Conservation (phyloP, 2,797 vertebrate species). For the Hippocampus kuda region DNA sequence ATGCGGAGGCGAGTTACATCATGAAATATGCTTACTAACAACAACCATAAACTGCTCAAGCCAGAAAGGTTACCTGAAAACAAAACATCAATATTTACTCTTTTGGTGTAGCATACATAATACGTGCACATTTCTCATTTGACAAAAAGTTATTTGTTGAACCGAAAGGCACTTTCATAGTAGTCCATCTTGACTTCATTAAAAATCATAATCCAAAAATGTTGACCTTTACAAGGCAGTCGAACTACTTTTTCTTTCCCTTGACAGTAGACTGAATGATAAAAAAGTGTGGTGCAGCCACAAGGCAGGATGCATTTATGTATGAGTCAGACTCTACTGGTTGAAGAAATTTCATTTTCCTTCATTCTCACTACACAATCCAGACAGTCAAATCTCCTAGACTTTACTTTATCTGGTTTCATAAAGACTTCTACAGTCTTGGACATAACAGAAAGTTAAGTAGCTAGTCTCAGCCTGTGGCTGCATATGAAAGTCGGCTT, state of each 20-base stretch:
- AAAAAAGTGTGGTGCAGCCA: not conserved
- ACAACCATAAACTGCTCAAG: not conserved
- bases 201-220: not conserved
- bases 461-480: not conserved
- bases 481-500: not conserved
- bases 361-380: not conserved
- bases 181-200: not conserved
- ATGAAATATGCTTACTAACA: conserved; percentile 1
- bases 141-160: not conserved
- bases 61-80: not conserved
- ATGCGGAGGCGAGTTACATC: not conserved
- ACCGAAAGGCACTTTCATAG: not conserved
- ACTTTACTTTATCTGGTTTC: not conserved
- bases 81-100: not conserved
- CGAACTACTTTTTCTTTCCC: not conserved
- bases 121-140: not conserved
- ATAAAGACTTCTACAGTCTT: not conserved
- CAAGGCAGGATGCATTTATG: conserved; percentile 7
- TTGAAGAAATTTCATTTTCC: conserved; percentile 1
- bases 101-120: not conserved
- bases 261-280: conserved; percentile 2
- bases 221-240: conserved; percentile 2
- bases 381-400: not conserved
- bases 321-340: conserved; percentile 6
- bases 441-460: not conserved